phyloP scores from a whole-genome alignment of 2,888 invertebrate genomes.

The Microplitis manilae region DNA sequence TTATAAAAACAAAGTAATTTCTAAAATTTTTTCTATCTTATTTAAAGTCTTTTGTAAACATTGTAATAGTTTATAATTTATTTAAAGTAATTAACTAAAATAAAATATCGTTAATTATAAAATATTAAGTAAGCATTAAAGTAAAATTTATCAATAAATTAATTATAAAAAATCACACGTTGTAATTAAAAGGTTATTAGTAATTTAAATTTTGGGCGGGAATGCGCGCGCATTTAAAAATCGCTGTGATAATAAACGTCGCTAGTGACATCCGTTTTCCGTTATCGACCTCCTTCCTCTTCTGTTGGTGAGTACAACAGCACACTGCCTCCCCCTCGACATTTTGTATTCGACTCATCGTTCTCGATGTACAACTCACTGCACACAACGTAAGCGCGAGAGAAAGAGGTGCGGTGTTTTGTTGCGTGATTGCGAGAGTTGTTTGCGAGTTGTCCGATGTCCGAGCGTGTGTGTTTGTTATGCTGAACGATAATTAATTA shows the following conservation, averaged over 20 bases:
- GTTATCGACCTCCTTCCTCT: constrained; percentile 54
- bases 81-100: constrained; percentile 15
- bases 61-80: not conserved
- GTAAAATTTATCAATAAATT: not conserved
- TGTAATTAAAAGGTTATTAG: too few relatives aligned
- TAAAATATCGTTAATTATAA: constrained; percentile 24
- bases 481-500: constrained; percentile 58
- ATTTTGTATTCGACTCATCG: constrained; percentile 50
- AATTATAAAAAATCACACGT: not conserved
- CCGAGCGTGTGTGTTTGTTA: constrained; percentile 69
- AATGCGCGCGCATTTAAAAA: not conserved
- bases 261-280: constrained; percentile 53
- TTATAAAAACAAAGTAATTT: constrained; percentile 10
- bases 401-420: constrained; percentile 61
- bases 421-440: constrained; percentile 65
- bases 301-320: not conserved
- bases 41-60: not conserved
- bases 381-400: constrained; percentile 50
- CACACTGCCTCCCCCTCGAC: constrained; percentile 32
- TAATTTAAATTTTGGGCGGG: not conserved
- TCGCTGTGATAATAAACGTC: not conserved
- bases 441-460: constrained; percentile 58
- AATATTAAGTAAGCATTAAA: not conserved
- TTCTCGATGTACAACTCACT: constrained; percentile 52
- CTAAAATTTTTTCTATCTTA: not conserved